phyloP scores from a whole-genome alignment of 2,888 invertebrate genomes.

The Loripinus fragilis region DNA sequence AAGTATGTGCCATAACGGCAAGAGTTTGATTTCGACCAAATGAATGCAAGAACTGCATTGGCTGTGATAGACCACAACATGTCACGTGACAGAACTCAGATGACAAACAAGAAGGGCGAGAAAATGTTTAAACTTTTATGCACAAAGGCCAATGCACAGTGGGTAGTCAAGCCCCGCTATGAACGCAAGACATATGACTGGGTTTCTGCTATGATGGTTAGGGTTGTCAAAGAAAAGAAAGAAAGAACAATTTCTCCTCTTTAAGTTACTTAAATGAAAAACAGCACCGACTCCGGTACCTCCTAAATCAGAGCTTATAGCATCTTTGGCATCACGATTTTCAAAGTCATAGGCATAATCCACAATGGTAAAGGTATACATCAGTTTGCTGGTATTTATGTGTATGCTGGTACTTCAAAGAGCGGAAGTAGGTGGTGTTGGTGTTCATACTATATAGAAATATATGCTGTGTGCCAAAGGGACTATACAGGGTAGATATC shows the following conservation, averaged over 20 bases:
- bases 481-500: too few species aligned
- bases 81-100: slow-evolving; percentile 5
- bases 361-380: too few species aligned
- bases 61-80: slow-evolving; percentile 46
- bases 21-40: slow-evolving; percentile 40
- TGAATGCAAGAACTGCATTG: slow-evolving; percentile 37
- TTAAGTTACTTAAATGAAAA: slow-evolving; percentile 3
- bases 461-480: too few species aligned
- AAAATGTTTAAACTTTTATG: slow-evolving; percentile 16
- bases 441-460: too few species aligned
- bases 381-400: too few species aligned
- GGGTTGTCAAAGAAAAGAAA: slow-evolving; percentile 22
- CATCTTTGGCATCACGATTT: slow-evolving; percentile 16
- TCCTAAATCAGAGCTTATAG: slow-evolving; percentile 22
- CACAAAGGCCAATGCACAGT: slow-evolving; percentile 30
- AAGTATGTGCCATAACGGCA: slow-evolving; percentile 53
- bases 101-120: neutral
- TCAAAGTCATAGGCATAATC: too few species aligned
- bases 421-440: too few species aligned
- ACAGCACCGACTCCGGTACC: slow-evolving; percentile 35
- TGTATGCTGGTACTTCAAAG: too few species aligned
- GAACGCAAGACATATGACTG: slow-evolving; percentile 30
- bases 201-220: slow-evolving; percentile 14
- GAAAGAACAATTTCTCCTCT: neutral
- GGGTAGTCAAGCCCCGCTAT: slow-evolving; percentile 39